Evolutionary conservation across 1,140 invertebrate species (phyloP), one percentile per base, ranked within the genome.

Genomic region (Chrysomallon squamiferum): DNA sequence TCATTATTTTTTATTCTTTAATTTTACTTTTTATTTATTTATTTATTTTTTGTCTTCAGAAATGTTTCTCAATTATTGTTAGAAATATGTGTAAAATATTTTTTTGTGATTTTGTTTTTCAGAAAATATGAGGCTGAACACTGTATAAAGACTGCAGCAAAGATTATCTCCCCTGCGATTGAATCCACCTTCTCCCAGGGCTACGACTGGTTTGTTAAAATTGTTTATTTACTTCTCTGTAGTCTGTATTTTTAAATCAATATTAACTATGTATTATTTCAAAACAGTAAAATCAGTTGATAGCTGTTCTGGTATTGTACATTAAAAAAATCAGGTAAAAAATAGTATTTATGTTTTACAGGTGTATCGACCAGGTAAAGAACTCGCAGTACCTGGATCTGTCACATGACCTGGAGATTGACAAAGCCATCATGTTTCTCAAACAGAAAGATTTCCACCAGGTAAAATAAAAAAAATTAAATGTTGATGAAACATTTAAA

Each of bases 391-490:
- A 94, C 76, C 87, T 91, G 11, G 87, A 89, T 70, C 80, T 97
- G 33, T 93, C 94, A 20, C 92, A 92, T 73, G 94, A 96, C 84
- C 86, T 97, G 60, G 95, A 97, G 86, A 93, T 98, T 65, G 96
- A 95, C 81, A 97, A 96, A 86, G 95, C 95, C 0, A 90, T 96
- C 56, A 93, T 95, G 79, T 94, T 91, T 84, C 85, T 98, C 18
- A 92, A 93, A 67, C 92, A 94, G 84, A 90, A 93, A 65, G 92
- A 97, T 77, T 89, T 95, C 15, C 86, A 89, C 50, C 89, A 92
- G 81, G 87, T 86, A 69, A 65, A 38, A n/a, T n/a, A n/a, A n/a
- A n/a, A n/a, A n/a, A n/a, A n/a, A 59, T 43, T 30, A 59, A 20
- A 32, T 29, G 11, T 22, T 15, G 7, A n/a, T 9, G 41, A n/a